These are phyloP conservation scores for Bubalus kerabau DNA, from an alignment of 2,113 vertebrate genomes.

Conservation along the genomic window DNA sequence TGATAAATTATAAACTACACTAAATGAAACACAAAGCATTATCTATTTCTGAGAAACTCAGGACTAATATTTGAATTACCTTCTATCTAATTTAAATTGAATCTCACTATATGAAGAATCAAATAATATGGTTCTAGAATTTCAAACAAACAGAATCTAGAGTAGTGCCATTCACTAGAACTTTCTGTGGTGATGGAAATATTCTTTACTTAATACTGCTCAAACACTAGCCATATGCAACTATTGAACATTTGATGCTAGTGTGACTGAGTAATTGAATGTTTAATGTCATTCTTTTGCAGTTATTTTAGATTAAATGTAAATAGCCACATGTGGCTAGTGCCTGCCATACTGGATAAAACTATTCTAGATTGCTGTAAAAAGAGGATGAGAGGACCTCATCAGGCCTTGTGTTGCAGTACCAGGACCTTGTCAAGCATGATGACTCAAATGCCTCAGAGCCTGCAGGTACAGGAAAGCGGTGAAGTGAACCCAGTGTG, in stretches of 20 bases:
- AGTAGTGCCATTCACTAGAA: background rate
- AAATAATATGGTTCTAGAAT: background rate
- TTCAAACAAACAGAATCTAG: background rate
- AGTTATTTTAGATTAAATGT: background rate
- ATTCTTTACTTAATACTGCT: background rate
- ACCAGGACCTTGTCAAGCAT: background rate
- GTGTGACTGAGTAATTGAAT: background rate
- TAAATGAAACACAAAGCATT: background rate
- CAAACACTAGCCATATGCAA: background rate
- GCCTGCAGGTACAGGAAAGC: background rate
- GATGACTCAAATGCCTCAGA: background rate
- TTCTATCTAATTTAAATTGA: background rate
- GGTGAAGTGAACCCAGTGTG: background rate
- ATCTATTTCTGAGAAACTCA: background rate
- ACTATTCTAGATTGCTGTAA: background rate
- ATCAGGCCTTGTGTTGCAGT: background rate
- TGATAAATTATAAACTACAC: background rate
- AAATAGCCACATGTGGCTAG: background rate
- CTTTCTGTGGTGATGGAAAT: background rate
- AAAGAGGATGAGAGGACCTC: background rate
- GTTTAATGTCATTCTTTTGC: background rate
- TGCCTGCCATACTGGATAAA: background rate
- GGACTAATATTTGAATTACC: background rate
- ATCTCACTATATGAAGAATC: background rate
- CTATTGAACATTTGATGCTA: background rate